A percentile compares a stretch with the other conserved stretches of the same genome.
Conservation (phyloP, 2,888 invertebrate species). For the Athetis lepigone region DNA sequence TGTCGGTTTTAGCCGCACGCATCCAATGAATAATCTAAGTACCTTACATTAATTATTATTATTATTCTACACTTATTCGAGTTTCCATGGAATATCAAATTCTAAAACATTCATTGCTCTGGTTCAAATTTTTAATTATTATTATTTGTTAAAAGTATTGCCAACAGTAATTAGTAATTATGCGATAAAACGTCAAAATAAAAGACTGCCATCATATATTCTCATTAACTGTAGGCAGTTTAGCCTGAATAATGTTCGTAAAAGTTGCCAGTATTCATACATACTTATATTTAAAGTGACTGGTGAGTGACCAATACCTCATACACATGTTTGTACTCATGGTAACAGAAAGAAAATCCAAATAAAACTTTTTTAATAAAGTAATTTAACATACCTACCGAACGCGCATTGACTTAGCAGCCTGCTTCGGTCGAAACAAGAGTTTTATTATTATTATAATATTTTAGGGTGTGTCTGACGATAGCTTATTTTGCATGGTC, state of each 20-base stretch:
- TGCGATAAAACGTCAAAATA: constrained; percentile 10
- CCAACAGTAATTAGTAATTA: constrained; percentile 55
- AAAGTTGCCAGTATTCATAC: constrained; percentile 17
- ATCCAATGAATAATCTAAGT: background rate
- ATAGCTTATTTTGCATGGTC: too few species aligned
- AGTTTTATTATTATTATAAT: too few species aligned
- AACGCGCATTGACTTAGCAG: too few species aligned
- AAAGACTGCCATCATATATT: constrained; percentile 7
- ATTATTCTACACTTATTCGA: constrained; percentile 64
- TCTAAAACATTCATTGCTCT: constrained; percentile 56
- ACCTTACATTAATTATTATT: constrained; percentile 44
- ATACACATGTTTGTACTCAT: too few species aligned
- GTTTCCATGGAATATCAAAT: constrained; percentile 72
- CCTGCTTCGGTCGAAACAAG: too few species aligned
- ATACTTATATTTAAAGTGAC: too few species aligned
- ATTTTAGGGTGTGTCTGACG: too few species aligned
- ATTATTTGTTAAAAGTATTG: constrained; percentile 57
- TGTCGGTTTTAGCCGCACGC: background rate
- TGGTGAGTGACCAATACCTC: too few species aligned
- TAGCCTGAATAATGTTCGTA: constrained; percentile 5
- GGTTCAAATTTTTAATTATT: constrained; percentile 51
- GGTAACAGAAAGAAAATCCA: too few species aligned
- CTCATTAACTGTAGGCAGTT: background rate
- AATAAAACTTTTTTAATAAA: too few species aligned
- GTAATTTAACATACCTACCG: too few species aligned